Evolutionary conservation across 2,797 vertebrate genomes (phyloP), one percentile per base, ranked within the genome.

Genomic region (Miichthys miiuy): DNA sequence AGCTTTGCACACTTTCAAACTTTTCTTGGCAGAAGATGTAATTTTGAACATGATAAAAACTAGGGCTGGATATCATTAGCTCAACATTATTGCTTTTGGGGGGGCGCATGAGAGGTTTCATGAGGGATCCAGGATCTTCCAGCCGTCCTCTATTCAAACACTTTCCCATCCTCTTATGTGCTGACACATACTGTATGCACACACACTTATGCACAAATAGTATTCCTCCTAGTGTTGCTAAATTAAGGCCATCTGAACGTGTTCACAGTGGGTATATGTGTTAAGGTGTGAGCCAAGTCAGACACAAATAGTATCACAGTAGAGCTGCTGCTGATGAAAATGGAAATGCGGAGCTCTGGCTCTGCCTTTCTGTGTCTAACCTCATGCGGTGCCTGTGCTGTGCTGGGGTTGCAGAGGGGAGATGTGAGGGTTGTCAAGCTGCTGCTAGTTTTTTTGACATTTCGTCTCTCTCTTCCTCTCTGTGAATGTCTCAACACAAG

Each of bases 401-500:
- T 72, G 84, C 73, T 8, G n/a, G 41, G 66, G 66, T 18, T 64
- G 54, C 71, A 52, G 65, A 72, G 75, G 58, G 57, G 77, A 80
- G 74, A 83, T 73, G 73, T 83, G 80, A 85, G 60, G 80, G 68
- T 88, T 63, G 25, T 55, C 46, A 47, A n/a, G 52, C 61, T 76
- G 66, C 74, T 81, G 84, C 71, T 64, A 68, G 25, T 78, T 73
- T 85, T 75, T 85, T 67, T 79, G 71, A 87, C 75, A 64, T 86
- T 81, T 70, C 17, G 7, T 67, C 68, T 83, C 47, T 50, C 60
- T 80, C 47, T 44, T 51, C 58, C 58, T 79, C 23, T 75, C 46
- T 57, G 54, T 63, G 23, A 54, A 66, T 58, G 48, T 81, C 78
- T 80, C 80, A 47, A 63, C 55, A 21, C 0, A 52, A 58, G 56